These are phyloP conservation scores for Pomacea canaliculata DNA, from an alignment of 2,888 invertebrate species.

Conservation along the genomic window DNA sequence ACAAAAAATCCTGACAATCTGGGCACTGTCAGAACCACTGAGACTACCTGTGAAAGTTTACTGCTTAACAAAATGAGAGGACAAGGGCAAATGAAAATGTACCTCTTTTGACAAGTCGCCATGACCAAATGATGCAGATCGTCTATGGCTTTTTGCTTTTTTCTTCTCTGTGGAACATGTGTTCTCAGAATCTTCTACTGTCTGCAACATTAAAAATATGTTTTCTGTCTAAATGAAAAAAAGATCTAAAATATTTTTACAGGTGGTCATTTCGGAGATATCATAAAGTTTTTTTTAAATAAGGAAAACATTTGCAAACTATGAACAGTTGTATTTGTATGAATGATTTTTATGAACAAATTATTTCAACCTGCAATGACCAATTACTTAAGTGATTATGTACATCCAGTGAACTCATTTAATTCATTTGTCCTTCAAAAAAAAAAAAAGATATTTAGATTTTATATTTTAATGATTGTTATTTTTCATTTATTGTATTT, in stretches of 20 bases:
- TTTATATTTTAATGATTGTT: no score
- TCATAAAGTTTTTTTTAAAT: neutral
- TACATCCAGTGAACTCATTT: no score
- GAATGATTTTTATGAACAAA: neutral
- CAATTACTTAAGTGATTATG: no score
- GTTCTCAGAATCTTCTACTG: slow-evolving; percentile 76
- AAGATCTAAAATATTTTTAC: no score
- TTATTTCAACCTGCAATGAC: neutral
- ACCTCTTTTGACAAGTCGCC: slow-evolving; percentile 73
- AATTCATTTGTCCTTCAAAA: no score
- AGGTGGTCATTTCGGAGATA: no score
- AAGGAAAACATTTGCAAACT: neutral
- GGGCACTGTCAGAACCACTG: no score
- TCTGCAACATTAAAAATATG: slow-evolving; percentile 30
- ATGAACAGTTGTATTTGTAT: no score
- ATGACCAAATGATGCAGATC: slow-evolving; percentile 72
- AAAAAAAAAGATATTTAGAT: no score
- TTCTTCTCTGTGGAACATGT: slow-evolving; percentile 46
- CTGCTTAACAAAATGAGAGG: no score
- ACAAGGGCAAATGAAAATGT: neutral
- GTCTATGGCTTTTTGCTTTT: slow-evolving; percentile 71
- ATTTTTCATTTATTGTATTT: no score
- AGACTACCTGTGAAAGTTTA: neutral
- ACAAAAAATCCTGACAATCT: neutral
- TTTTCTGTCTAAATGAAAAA: no score